A percentile compares a stretch with the other conserved stretches of the same genome.
Conservation (phyloP, 2,797 vertebrate genomes). For the Silurus aristotelis region DNA sequence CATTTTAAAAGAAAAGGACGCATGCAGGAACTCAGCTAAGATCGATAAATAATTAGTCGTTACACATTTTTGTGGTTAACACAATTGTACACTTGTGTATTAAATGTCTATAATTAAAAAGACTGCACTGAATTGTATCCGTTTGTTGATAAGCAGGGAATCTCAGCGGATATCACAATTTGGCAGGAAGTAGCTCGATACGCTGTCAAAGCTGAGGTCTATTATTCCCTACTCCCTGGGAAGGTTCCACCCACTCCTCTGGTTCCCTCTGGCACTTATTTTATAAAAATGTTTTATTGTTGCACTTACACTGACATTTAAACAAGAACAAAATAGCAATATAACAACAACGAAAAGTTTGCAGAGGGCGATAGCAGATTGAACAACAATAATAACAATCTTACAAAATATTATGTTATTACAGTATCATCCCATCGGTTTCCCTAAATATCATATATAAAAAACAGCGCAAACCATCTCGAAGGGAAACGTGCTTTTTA, state of each 20-base stretch:
- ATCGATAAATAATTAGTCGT: not conserved
- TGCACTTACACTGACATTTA: not conserved
- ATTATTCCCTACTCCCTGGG: not conserved
- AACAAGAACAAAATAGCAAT: not conserved
- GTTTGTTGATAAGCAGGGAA: slow-evolving; percentile 44
- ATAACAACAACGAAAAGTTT: not conserved
- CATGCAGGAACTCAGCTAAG: not conserved
- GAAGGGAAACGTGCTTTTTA: too few species aligned
- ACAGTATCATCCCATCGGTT: too few species aligned
- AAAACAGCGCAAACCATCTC: too few species aligned
- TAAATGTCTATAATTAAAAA: not conserved
- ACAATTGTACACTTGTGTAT: not conserved
- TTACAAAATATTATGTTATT: too few species aligned
- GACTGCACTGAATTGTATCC: not conserved
- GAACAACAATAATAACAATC: too few species aligned
- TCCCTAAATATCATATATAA: too few species aligned
- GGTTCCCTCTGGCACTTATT: not conserved
- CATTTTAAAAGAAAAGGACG: not conserved
- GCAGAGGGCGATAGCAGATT: too few species aligned
- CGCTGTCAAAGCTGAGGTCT: not conserved
- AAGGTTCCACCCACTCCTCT: not conserved
- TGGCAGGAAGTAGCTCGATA: slow-evolving; percentile 64
- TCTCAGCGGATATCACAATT: slow-evolving; percentile 57
- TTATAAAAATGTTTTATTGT: not conserved
- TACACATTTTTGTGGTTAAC: not conserved